These are phyloP conservation scores for Epizoanthus rinbou DNA, from an alignment of 92 coral and sea anemone species.

Conservation along the genomic window DNA sequence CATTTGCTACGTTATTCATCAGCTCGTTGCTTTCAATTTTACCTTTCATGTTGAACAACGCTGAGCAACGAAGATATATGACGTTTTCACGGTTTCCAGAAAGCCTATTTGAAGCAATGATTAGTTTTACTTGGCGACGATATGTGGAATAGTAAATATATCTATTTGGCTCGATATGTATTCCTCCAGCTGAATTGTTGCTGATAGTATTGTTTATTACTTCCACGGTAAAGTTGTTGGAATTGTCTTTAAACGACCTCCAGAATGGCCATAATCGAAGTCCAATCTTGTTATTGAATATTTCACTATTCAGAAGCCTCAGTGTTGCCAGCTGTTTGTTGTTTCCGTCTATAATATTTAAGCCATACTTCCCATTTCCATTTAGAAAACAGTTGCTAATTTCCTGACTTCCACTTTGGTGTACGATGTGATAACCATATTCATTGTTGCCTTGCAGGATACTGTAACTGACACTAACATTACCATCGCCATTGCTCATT, in stretches of 20 bases:
- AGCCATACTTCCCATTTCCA: no score
- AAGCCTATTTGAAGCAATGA: slow-evolving; percentile 28
- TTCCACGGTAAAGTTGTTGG: slow-evolving; percentile 44
- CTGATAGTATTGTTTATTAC: slow-evolving; percentile 27
- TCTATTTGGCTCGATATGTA: slow-evolving; percentile 31
- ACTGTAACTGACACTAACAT: background rate
- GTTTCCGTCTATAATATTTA: no score
- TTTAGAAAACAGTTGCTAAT: no score
- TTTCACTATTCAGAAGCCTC: no score
- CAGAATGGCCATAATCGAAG: slow-evolving; percentile 31
- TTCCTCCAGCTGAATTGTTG: slow-evolving; percentile 51
- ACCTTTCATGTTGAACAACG: slow-evolving; percentile 26
- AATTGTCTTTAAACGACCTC: slow-evolving; percentile 8
- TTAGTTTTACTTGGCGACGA: slow-evolving; percentile 3
- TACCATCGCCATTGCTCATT: slow-evolving; percentile 34
- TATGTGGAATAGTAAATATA: background rate
- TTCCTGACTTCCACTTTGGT: slow-evolving; percentile 18
- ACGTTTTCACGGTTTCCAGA: slow-evolving; percentile 30
- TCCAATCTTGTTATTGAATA: slow-evolving; percentile 30
- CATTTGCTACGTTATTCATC: slow-evolving; percentile 40
- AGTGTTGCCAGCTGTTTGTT: no score
- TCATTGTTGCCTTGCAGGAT: slow-evolving; percentile 31
- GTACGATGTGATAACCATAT: slow-evolving; percentile 41
- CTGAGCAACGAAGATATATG: slow-evolving; percentile 26
- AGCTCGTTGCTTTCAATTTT: slow-evolving; percentile 46